Evolutionary conservation across 2,113 vertebrate species (phyloP), one percentile per base, ranked within the genome.

Genomic region (Thunnus thynnus): DNA sequence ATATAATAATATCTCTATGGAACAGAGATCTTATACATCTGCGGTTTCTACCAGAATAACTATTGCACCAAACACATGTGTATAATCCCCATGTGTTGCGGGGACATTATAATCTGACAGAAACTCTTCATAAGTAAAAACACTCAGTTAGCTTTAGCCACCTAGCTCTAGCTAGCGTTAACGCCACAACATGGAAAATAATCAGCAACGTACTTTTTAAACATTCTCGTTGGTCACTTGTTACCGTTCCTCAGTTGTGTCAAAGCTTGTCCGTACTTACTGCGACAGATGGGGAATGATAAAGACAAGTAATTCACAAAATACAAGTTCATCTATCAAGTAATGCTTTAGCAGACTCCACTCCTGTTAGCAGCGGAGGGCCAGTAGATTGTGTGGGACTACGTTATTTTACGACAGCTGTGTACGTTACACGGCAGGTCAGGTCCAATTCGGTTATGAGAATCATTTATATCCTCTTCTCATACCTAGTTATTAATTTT

Each of bases 171-270:
- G n/a, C 44, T 61, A 82, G 86, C 85, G 8, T 41, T 80, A 86
- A 55, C 20, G 25, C 3, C 54, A 46, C 54, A 70, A 75, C 57
- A 80, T 3, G 9, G 17, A 78, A 41, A 70, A 83, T 27, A 64
- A 55, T 20, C 3, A 72, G 7, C 44, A 52, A 84, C 95, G 54
- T 93, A 96, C 95, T 96, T 96, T 91, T 96, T 96, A 94, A 96
- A 96, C 95, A 96, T 96, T 74, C 80, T 94, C 80, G 77, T 65
- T 84, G 68, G 63, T 88, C 69, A 41, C 63, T 47, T 46, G 71
- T 77, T 72, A 11, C 11, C 9, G 51, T 65, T 76, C 57, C 16
- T 80, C 48, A 25, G 12, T 8, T 61, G 41, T 64, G 13, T 46
- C 25, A 58, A 70, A 27, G 20, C 63, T 71, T 51, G 11, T 73